Base-by-base conservation (phyloP, 2,888 invertebrate species). In the Malthinus flaveolus region DNA sequence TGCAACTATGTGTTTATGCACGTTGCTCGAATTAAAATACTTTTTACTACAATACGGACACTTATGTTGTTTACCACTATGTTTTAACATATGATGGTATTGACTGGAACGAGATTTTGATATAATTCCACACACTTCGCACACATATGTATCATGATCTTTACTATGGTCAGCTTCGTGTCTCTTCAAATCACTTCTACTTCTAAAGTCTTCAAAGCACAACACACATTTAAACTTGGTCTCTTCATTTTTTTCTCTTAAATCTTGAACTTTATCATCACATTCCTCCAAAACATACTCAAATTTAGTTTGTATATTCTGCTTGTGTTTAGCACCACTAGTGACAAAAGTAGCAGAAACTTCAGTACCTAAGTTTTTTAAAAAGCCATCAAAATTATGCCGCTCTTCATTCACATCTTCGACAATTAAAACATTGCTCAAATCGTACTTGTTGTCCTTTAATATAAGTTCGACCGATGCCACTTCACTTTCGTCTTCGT, bases 1-100 rank as follows among this genome's bases (percentile, higher is more conserved):
- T 75, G 88, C 87, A 75, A 87, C 88, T 79, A 89, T 83, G 77
- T 91, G 91, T 46, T 89, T 83, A 71, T 89, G 89, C 36, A 91
- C 82, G 37, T 89, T 81, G 64, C 90, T 82, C 69, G 87, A 87
- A 11, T 89, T 81, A 50, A 83, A 83, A 77, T 90, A 91, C 57
- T 82, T 82, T 75, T 90, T 88, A 64, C 83, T 84, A 74, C 89
- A 89, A 3, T 87, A 80, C 34, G 83, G 80, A 68, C 88, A 89
- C 51, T 80, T 75, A 70, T 84, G 84, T 63, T 80, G 73, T 56
- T 75, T 79, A 8, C 79, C 80, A 63, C 80, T 80, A 61, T 82
- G 82, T 42, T 79, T 79, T 7, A 47, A 9, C 51, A 64, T 66
- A 56, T 72, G 72, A 42, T 70, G 63, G 9, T 63, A 55, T 8